A percentile compares a stretch with the other conserved stretches of the same genome.
Evolutionary conservation across 2,113 vertebrate genomes (phyloP).

Genomic region (Caranx melampygus): DNA sequence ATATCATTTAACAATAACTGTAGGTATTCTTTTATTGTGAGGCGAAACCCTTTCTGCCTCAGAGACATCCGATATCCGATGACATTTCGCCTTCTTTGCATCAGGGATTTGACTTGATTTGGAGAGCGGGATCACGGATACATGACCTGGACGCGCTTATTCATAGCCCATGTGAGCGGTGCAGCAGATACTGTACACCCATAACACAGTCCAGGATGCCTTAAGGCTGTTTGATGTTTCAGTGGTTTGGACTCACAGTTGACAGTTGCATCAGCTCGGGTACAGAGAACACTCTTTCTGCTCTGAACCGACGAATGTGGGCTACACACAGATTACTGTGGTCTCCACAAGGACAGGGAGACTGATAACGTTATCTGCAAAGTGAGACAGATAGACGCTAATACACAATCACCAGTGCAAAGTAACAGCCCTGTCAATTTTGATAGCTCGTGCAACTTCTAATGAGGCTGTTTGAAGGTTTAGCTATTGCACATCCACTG

Average conservation of each 20-base stretch:
- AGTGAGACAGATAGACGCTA: constrained; percentile 11
- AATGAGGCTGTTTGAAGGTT: constrained; percentile 15
- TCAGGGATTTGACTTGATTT: constrained; percentile 21
- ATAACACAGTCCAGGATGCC: constrained; percentile 9
- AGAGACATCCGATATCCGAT: constrained; percentile 16
- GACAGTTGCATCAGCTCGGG: constrained; percentile 18
- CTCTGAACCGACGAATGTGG: not conserved
- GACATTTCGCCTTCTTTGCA: not conserved
- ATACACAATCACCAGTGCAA: constrained; percentile 44
- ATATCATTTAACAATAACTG: constrained; percentile 5
- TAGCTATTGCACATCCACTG: constrained; percentile 5
- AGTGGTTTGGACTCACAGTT: not conserved
- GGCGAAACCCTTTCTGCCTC: not conserved
- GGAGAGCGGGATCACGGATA: not conserved
- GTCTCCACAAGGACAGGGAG: constrained; percentile 11
- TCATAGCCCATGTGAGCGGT: constrained; percentile 2
- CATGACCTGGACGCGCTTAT: not conserved
- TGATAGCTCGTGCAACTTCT: constrained; percentile 10
- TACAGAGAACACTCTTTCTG: constrained; percentile 25
- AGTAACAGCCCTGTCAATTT: constrained; percentile 41
- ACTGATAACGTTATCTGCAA: constrained; percentile 61
- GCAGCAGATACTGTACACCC: constrained; percentile 1
- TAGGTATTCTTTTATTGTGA: not conserved
- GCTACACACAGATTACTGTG: constrained; percentile 27
- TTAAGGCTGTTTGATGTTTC: constrained; percentile 24